A percentile compares a stretch with the other conserved stretches of the same genome.
These are phyloP conservation scores for Aphodius sticticus DNA, from an alignment of 2,888 invertebrate genomes.

Conservation along the genomic window DNA sequence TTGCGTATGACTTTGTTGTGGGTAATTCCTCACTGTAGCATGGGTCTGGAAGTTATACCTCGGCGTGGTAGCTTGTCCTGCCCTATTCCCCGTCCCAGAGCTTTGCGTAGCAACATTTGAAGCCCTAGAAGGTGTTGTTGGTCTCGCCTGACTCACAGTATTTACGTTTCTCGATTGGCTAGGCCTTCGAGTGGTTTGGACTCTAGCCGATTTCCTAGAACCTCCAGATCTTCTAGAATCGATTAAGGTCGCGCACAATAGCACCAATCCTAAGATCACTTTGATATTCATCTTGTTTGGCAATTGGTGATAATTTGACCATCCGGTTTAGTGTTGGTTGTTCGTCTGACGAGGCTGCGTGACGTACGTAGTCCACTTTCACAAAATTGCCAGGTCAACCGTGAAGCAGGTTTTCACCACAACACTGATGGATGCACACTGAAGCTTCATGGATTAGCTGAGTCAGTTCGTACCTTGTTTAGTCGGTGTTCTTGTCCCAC, in stretches of 20 bases:
- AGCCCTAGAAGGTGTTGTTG: constrained; percentile 25
- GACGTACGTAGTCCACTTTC: background rate
- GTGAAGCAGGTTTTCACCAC: background rate
- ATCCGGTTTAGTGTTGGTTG: background rate
- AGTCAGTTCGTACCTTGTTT: background rate
- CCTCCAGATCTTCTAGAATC: constrained; percentile 22
- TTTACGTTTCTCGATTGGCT: constrained; percentile 20
- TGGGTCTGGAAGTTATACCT: constrained; percentile 32
- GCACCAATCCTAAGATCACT: background rate
- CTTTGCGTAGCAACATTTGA: constrained; percentile 11
- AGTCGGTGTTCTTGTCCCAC: no score
- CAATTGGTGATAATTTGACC: background rate
- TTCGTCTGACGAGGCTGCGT: background rate
- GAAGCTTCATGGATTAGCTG: background rate
- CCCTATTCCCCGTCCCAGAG: constrained; percentile 7
- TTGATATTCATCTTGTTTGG: background rate
- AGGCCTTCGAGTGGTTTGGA: constrained; percentile 27
- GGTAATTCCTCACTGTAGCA: constrained; percentile 29
- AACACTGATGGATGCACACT: background rate
- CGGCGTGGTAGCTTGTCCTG: constrained; percentile 23
- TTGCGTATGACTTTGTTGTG: constrained; percentile 29
- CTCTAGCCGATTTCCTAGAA: constrained; percentile 26
- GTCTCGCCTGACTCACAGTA: constrained; percentile 7
- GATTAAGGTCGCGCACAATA: constrained; percentile 5
- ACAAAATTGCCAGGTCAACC: background rate